Evolutionary conservation across 1,140 invertebrate species (phyloP).

Genomic region (Drosophila erecta): DNA sequence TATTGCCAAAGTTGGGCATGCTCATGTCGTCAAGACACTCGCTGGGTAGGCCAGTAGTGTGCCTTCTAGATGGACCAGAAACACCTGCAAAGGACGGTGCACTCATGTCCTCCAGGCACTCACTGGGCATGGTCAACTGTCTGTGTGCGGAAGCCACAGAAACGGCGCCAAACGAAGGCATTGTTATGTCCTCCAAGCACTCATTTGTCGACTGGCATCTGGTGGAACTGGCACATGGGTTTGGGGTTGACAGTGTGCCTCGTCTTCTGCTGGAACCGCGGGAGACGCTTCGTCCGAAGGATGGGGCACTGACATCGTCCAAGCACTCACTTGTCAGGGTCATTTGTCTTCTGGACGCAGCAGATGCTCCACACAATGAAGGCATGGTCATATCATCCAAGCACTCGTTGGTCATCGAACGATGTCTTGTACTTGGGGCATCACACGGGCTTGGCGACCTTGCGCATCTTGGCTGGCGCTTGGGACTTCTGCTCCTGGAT

Average conservation of each 20-base stretch:
- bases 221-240: slow-evolving; percentile 1
- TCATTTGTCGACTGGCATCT: slow-evolving; percentile 4
- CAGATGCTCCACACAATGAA: slow-evolving; percentile 4
- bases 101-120: slow-evolving; percentile 3
- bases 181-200: slow-evolving; percentile 4
- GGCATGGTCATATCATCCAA: slow-evolving; percentile 36
- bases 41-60: neutral
- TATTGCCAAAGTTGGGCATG: slow-evolving; percentile 9
- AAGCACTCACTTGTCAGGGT: neutral
- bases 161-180: slow-evolving; percentile 21
- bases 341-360: neutral
- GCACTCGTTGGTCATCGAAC: slow-evolving; percentile 11
- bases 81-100: neutral
- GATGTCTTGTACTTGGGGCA: neutral
- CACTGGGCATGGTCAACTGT: slow-evolving; percentile 12
- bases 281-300: neutral
- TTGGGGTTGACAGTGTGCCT: neutral
- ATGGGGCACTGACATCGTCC: slow-evolving; percentile 3
- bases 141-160: neutral
- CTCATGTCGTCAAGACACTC: slow-evolving; percentile 21
- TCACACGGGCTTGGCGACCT: too few species aligned
- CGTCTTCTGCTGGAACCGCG: neutral
- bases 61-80: neutral
- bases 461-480: neutral
- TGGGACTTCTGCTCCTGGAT: neutral